These are phyloP conservation scores for Drosophila quadrilineata DNA, from an alignment of 1,140 invertebrate genomes.

Conservation along the genomic window DNA sequence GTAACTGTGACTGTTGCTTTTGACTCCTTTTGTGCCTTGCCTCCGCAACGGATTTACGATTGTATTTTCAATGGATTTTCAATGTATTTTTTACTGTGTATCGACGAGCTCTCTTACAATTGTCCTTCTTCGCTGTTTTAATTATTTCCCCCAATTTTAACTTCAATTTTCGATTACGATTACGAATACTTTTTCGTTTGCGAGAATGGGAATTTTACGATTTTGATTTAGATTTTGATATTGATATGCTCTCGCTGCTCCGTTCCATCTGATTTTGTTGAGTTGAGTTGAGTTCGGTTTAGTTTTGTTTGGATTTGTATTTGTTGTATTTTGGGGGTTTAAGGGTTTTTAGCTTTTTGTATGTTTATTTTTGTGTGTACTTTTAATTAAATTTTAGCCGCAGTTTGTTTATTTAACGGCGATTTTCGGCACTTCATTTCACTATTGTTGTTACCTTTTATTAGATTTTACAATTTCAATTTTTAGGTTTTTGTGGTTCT, in stretches of 20 bases:
- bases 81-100: not conserved
- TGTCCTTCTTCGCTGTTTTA: slow-evolving; percentile 1
- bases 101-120: not conserved
- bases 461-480: not conserved
- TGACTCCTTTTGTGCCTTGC: not conserved
- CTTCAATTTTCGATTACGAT: slow-evolving; percentile 10
- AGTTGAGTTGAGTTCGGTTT: slow-evolving; percentile 2
- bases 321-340: too few species aligned
- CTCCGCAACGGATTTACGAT: too few species aligned
- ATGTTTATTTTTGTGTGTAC: slow-evolving; percentile 4
- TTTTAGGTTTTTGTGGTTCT: not conserved
- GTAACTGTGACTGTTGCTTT: too few species aligned
- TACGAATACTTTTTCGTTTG: slow-evolving; percentile 30
- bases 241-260: too few species aligned
- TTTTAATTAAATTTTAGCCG: slow-evolving; percentile 43
- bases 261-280: too few species aligned
- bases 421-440: slow-evolving; percentile 46
- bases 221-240: slow-evolving; percentile 17
- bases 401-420: slow-evolving; percentile 51
- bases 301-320: slow-evolving; percentile 1
- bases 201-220: slow-evolving; percentile 29
- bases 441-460: slow-evolving; percentile 22
- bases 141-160: slow-evolving; percentile 4
- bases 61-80: too few species aligned
- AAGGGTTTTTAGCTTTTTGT: not conserved